phyloP scores from a whole-genome alignment of 2,888 invertebrate genomes.

The Rhodophaea formosa region DNA sequence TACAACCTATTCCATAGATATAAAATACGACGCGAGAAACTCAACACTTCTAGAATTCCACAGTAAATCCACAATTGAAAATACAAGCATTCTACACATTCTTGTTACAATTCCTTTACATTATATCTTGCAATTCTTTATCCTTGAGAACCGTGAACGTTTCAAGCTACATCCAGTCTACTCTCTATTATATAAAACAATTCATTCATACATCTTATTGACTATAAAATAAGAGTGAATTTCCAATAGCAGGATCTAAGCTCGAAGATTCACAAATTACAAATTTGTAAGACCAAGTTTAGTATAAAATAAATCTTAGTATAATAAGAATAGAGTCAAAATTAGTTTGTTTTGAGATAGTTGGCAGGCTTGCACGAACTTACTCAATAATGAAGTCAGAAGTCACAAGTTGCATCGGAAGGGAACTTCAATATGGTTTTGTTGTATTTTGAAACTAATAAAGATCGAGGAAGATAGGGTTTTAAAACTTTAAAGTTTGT shows the following conservation, averaged over 20 bases:
- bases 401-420: constrained; percentile 39
- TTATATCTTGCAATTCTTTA: constrained; percentile 1
- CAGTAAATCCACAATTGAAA: neutral
- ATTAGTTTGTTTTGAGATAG: constrained; percentile 10
- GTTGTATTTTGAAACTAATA: constrained; percentile 16
- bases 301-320: constrained; percentile 21
- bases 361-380: constrained; percentile 26
- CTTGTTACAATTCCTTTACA: constrained; percentile 19
- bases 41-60: neutral
- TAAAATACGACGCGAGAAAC: no score
- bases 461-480: neutral
- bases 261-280: constrained; percentile 20
- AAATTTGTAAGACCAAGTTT: constrained; percentile 14
- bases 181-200: constrained; percentile 32
- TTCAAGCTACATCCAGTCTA: constrained; percentile 20
- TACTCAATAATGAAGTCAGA: constrained; percentile 44
- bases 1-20: constrained; percentile 11
- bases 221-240: constrained; percentile 23
- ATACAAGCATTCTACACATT: neutral
- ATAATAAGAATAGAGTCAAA: constrained; percentile 14
- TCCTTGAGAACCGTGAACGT: constrained; percentile 19
- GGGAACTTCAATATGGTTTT: constrained; percentile 17
- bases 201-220: constrained; percentile 32
- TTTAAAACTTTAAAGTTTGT: neutral
- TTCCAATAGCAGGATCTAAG: constrained; percentile 20